A percentile compares a stretch with the other conserved stretches of the same genome.
Conservation (phyloP, 1,140 invertebrate species). For the Wasmannia auropunctata region DNA sequence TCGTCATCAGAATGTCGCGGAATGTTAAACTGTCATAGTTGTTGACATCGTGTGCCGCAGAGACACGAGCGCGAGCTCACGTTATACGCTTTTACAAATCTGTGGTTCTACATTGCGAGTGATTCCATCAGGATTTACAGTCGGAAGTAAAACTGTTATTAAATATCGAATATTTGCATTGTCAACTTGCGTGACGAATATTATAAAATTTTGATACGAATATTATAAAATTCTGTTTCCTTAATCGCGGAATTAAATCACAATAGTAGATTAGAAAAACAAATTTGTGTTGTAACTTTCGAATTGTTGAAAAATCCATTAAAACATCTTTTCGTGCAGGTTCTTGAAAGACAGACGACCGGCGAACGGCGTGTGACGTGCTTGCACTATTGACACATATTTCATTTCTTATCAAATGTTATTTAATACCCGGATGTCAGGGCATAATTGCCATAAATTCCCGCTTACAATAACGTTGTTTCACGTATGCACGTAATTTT, state of each 20-base stretch:
- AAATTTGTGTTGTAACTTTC: not conserved
- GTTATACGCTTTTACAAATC: not conserved
- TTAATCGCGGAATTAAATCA: not conserved
- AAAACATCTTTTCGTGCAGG: not conserved
- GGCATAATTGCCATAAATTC: not conserved
- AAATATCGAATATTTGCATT: not conserved
- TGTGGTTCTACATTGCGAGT: not conserved
- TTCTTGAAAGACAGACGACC: not conserved
- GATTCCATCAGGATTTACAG: not conserved
- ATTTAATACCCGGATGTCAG: slow-evolving; percentile 6
- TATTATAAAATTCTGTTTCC: not conserved
- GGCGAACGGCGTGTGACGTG: not conserved
- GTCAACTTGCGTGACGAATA: not conserved
- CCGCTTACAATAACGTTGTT: not conserved
- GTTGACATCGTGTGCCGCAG: not conserved
- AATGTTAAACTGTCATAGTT: not conserved
- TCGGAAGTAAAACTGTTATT: not conserved
- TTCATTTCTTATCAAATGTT: not conserved
- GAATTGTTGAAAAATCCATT: not conserved
- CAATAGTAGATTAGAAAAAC: not conserved
- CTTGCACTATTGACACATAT: not conserved
- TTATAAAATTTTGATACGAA: not conserved
- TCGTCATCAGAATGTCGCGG: not conserved
- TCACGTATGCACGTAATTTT: not conserved
- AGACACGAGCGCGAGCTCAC: too few species aligned